These are phyloP conservation scores for Cephus rjabovi DNA, from an alignment of 2,888 invertebrate species.

Conservation along the genomic window DNA sequence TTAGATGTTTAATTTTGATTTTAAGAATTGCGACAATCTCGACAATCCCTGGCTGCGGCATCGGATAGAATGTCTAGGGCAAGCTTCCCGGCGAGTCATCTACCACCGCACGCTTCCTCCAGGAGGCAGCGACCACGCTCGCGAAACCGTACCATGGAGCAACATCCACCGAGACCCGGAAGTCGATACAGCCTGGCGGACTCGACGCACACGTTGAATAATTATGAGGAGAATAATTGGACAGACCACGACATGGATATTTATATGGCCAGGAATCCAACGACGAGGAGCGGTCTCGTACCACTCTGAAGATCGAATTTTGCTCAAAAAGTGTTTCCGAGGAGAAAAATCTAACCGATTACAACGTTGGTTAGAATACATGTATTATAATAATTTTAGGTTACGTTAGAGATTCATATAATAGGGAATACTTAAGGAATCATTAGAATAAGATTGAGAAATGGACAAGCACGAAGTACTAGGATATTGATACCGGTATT, in stretches of 20 bases:
- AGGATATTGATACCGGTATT: not conserved
- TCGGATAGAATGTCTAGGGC: constrained; percentile 85
- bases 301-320: constrained; percentile 71
- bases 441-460: not conserved
- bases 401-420: not conserved
- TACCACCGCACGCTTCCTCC: constrained; percentile 69
- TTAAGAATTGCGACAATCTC: constrained; percentile 85
- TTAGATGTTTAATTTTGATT: constrained; percentile 25
- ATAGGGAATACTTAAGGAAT: not conserved
- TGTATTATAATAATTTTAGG: not conserved
- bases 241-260: constrained; percentile 97
- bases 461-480: not conserved
- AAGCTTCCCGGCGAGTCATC: constrained; percentile 77
- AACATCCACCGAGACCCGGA: constrained; percentile 75
- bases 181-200: constrained; percentile 85
- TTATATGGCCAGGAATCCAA: constrained; percentile 92
- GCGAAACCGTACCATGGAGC: constrained; percentile 77
- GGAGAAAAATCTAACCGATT: constrained; percentile 20
- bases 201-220: constrained; percentile 83
- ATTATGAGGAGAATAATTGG: constrained; percentile 93
- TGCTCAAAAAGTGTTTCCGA: not conserved
- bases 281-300: constrained; percentile 85
- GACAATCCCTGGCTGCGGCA: constrained; percentile 85
- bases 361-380: not conserved
- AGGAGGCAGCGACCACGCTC: constrained; percentile 82